Base-by-base conservation (phyloP, 2,113 vertebrate genomes). In the Heterochromis multidens region DNA sequence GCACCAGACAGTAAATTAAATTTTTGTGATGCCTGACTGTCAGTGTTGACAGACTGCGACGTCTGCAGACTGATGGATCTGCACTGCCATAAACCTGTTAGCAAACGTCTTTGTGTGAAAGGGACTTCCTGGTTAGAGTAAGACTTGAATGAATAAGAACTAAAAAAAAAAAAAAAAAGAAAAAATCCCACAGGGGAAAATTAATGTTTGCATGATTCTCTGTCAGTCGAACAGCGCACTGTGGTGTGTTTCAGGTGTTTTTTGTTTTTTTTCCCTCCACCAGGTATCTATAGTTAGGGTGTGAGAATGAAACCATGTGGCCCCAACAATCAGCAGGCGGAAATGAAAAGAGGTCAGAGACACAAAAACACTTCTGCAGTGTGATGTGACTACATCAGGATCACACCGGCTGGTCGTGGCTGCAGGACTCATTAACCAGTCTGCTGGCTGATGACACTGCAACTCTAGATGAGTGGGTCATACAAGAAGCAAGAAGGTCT, bases 261-360 rank as follows among this genome's bases (percentile, higher is more conserved):
- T 87, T 83, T 80, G 58, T 54, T 27, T 17, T 6, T 19, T 2
- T 12, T 65, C 19, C 84, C 35, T 12, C 49, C 59, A 59, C 21
- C 89, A 90, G 85, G 83, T 91, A 87, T 89, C 84, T 91, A 87
- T 65, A 89, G 84, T 89, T 85, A 77, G 79, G 60, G 37, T 79
- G 77, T 77, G 86, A 91, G 81, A 92, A 82, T 91, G 86, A 92
- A 91, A 94, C 89, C 87, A 83, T 89, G 85, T 77, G 79, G 81
- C 70, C 56, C 62, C 21, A 77, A 88, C 77, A 82, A 90, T 77
- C 58, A 76, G n/a, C 65, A n/a, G 57, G 63, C 80, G 92, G 95
- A 94, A 94, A 92, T 74, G 57, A 93, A 94, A 94, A 87, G 85
- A 95, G 91, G 91, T 91, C 93, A 94, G 67, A 89, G 40, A 76